Conservation (phyloP, 2,113 vertebrate genomes). For the Lucifuga dentata region DNA sequence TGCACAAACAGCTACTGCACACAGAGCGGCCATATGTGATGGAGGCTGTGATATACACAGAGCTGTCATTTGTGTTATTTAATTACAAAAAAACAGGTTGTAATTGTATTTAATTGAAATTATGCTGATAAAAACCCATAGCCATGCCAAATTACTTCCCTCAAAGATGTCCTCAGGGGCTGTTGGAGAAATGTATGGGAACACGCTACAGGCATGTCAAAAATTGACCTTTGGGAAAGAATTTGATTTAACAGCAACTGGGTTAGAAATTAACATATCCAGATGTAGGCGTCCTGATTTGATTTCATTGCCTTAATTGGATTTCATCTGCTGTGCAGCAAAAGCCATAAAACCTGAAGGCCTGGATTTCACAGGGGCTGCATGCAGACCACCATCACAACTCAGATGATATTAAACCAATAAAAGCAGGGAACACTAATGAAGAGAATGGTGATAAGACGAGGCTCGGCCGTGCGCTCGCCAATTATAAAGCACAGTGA, state of each 20-base stretch:
- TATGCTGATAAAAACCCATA: constrained; percentile 60
- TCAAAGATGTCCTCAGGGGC: constrained; percentile 43
- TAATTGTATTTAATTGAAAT: constrained; percentile 73
- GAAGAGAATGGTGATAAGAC: constrained; percentile 61
- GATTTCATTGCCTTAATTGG: constrained; percentile 81
- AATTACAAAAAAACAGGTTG: constrained; percentile 66
- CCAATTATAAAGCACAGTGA: constrained; percentile 62
- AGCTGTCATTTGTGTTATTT: constrained; percentile 54
- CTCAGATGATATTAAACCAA: constrained; percentile 48
- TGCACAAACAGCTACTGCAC: not conserved
- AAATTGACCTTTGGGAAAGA: constrained; percentile 77
- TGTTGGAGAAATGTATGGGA: constrained; percentile 30
- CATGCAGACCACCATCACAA: constrained; percentile 26
- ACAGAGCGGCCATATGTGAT: constrained; percentile 40
- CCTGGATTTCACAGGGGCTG: constrained; percentile 38
- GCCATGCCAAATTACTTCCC: constrained; percentile 65
- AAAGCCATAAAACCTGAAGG: constrained; percentile 51
- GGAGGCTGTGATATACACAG: constrained; percentile 1
- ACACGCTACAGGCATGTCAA: constrained; percentile 67
- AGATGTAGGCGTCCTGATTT: constrained; percentile 74
- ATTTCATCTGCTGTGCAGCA: constrained; percentile 62
- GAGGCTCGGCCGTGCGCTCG: constrained; percentile 7
- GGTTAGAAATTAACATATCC: constrained; percentile 75
- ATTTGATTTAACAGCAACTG: constrained; percentile 62
- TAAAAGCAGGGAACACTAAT: constrained; percentile 58